Conservation (phyloP, 2,797 vertebrate genomes). For the Enteromius trimaculatus region DNA sequence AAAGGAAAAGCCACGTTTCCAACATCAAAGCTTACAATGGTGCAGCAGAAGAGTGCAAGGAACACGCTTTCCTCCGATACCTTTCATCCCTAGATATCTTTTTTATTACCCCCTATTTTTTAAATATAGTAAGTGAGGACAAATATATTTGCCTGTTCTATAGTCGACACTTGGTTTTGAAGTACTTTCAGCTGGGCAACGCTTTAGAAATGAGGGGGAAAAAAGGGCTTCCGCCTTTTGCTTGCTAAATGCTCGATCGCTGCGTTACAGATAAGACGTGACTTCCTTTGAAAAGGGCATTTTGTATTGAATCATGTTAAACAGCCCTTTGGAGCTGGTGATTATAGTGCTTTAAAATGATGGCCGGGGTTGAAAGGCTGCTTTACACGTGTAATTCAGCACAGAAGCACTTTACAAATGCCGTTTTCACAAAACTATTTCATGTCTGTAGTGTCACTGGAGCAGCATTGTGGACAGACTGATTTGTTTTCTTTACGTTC, state of each 20-base stretch:
- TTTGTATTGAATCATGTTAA: conserved; percentile 44
- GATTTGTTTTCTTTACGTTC: neutral
- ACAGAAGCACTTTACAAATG: neutral
- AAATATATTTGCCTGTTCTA: conserved; percentile 38
- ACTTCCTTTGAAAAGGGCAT: conserved; percentile 36
- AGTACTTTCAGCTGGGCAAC: conserved; percentile 54
- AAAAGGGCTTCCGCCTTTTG: conserved; percentile 25
- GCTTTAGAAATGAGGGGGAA: conserved; percentile 20
- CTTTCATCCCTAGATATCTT: conserved; percentile 19
- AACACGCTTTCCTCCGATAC: neutral
- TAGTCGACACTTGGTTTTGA: conserved; percentile 18
- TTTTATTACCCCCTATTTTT: neutral
- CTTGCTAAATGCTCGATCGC: conserved; percentile 42
- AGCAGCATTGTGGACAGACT: neutral
- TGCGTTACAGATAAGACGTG: conserved; percentile 43
- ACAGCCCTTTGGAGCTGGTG: conserved; percentile 35
- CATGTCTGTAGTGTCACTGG: neutral
- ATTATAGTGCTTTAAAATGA: conserved; percentile 45
- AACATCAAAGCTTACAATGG: conserved; percentile 30
- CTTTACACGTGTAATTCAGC: conserved; percentile 8
- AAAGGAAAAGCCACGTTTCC: conserved; percentile 11
- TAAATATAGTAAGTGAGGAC: conserved; percentile 22
- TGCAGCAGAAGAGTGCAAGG: neutral
- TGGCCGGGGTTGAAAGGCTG: conserved; percentile 23
- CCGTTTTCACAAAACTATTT: neutral